Percentiles rank a stretch among this genome's conserved stretches.
These are phyloP conservation scores for Carlito syrichta DNA, from an alignment of 2,113 vertebrate species.

Conservation along the genomic window DNA sequence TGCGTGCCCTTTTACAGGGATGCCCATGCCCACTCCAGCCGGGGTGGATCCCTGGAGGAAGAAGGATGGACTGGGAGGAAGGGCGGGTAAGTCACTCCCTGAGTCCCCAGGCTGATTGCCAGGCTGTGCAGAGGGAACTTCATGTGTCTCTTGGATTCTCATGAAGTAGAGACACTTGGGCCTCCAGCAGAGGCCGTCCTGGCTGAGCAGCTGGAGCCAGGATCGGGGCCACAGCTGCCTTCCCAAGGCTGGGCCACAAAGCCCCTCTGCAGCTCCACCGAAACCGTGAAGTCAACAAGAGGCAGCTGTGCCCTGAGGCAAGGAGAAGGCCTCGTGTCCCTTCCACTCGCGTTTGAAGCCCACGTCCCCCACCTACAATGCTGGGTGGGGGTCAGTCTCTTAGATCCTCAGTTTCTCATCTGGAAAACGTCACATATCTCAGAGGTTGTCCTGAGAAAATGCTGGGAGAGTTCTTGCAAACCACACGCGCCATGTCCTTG, in stretches of 20 bases:
- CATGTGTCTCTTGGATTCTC: fast-evolving
- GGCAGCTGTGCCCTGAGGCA: background rate
- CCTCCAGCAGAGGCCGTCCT: background rate
- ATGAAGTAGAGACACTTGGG: fast-evolving
- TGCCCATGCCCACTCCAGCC: no score
- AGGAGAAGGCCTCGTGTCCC: no score
- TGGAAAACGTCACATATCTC: background rate
- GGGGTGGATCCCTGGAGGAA: no score
- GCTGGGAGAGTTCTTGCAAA: background rate
- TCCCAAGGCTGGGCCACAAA: no score
- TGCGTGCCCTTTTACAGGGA: no score
- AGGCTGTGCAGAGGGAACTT: background rate
- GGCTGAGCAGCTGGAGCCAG: background rate
- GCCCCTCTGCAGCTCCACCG: background rate
- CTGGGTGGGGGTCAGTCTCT: background rate
- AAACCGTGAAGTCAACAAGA: background rate
- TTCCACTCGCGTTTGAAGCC: background rate
- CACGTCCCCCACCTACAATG: fast-evolving
- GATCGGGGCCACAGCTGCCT: no score
- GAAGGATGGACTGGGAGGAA: no score
- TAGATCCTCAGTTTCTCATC: background rate
- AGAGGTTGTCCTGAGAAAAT: background rate
- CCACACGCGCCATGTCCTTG: background rate
- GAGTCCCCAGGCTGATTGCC: background rate
- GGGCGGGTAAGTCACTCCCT: background rate